Evolutionary conservation across 2,113 vertebrate species (phyloP), one percentile per base, ranked within the genome.

Genomic region (Callocephalon fimbriatum): DNA sequence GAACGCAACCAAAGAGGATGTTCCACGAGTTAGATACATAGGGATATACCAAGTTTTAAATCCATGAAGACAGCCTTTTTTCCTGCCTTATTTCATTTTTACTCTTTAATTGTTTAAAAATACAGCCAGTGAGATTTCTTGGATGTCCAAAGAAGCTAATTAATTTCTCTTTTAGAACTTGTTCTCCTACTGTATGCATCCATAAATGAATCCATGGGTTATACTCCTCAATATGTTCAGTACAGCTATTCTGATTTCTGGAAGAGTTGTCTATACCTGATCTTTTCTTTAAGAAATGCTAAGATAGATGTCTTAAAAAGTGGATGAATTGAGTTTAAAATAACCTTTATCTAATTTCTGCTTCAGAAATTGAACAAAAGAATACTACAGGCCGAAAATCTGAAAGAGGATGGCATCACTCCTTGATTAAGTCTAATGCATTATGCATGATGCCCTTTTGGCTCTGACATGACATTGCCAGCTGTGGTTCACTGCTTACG

Each of bases 401-500:
- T 91, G 75, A 92, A 93, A 83, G 47, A 90, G 53, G 75, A 88
- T 90, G 78, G 82, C 92, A 95, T 84, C 72, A 77, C 63, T 92
- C 32, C 67, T 74, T 88, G 90, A 80, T 67, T 65, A 80, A 84
- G 68, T 59, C 82, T 94, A 74, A 94, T 90, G 82, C 78, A 97
- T 94, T 86, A 96, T 95, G 71, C 72, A 93, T 77, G 35, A 90
- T 93, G 76, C 61, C 83, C 82, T 91, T 88, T 78, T 75, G 88
- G 95, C 78, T 92, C 67, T 86, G 79, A 48, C 65, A 88, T 54
- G 86, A 75, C 78, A 90, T 10, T 92, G 82, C 82, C 94, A 94
- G 95, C 90, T 95, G 96, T 92, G 61, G 82, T 76, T 95, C 56
- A 50, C 51, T 53, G 72, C 83, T 80, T 83, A 74, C 0, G 0